phyloP scores from a whole-genome alignment of 1,140 invertebrate genomes.

The Drosophila nannoptera region DNA sequence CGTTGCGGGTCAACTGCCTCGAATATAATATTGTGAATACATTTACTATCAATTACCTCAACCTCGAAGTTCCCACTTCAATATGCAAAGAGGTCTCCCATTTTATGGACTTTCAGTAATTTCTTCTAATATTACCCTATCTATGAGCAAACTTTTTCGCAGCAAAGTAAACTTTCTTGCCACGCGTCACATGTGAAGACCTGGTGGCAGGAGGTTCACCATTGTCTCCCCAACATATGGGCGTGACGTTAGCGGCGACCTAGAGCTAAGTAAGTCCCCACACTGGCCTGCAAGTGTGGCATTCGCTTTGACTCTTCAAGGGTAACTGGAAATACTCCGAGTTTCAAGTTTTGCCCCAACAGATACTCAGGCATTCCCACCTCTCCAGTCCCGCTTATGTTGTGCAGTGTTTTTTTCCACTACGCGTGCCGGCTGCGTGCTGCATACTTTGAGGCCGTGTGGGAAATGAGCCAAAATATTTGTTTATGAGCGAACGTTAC shows the following conservation, averaged over 20 bases:
- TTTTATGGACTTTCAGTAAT: constrained; percentile 20
- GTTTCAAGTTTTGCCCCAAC: no score
- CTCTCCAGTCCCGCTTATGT: neutral
- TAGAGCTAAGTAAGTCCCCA: constrained; percentile 17
- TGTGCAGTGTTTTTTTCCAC: constrained; percentile 7
- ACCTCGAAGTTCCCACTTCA: constrained; percentile 14
- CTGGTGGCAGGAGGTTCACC: constrained; percentile 1
- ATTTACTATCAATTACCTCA: constrained; percentile 19
- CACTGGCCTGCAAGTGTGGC: neutral
- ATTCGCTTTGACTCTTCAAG: no score
- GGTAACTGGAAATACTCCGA: no score
- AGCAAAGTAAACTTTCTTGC: constrained; percentile 11
- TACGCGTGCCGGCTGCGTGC: constrained; percentile 4
- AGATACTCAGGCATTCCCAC: no score
- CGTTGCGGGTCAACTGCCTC: constrained; percentile 41
- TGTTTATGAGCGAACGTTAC: constrained; percentile 46
- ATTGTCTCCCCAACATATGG: constrained; percentile 13
- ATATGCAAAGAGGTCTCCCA: constrained; percentile 13
- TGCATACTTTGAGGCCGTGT: constrained; percentile 56
- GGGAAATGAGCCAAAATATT: constrained; percentile 12
- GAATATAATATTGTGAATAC: constrained; percentile 8
- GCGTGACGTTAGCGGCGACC: constrained; percentile 54
- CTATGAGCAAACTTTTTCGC: constrained; percentile 10
- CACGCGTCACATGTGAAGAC: constrained; percentile 31
- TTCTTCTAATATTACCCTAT: neutral